Percentiles rank a stretch among this genome's conserved stretches.
These are phyloP conservation scores for Papilio xuthus DNA, from an alignment of 1,140 invertebrate genomes.

Conservation along the genomic window DNA sequence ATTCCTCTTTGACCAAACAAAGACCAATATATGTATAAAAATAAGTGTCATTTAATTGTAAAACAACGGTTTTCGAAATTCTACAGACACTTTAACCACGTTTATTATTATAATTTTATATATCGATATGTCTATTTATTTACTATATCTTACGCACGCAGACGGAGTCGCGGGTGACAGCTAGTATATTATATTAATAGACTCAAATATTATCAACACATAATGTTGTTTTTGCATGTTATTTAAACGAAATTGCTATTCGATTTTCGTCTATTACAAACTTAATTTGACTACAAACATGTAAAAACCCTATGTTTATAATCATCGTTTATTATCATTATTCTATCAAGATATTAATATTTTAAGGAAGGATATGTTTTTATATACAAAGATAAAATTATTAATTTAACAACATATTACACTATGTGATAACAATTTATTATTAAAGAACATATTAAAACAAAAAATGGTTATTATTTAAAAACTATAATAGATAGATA, in stretches of 20 bases:
- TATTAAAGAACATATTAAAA: not conserved
- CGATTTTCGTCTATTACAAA: slow-evolving; percentile 3
- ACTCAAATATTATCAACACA: not conserved
- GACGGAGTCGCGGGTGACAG: too few species aligned
- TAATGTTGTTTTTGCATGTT: not conserved
- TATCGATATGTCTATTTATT: not conserved
- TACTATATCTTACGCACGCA: too few species aligned
- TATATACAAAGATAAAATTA: not conserved
- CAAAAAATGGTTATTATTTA: too few species aligned
- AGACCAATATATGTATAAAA: not conserved
- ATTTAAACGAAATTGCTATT: not conserved
- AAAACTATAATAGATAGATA: too few species aligned
- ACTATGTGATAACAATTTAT: not conserved
- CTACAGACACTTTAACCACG: not conserved
- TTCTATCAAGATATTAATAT: slow-evolving; percentile 4
- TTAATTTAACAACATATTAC: not conserved
- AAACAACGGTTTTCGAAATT: not conserved
- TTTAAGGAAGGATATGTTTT: not conserved
- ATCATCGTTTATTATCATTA: slow-evolving; percentile 7
- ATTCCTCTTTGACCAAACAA: not conserved
- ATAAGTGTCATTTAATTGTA: too few species aligned
- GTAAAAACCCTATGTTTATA: not conserved
- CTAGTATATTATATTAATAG: too few species aligned
- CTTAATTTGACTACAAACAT: not conserved
- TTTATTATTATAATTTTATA: not conserved